Evolutionary conservation across 2,888 invertebrate genomes (phyloP).

Genomic region (Endotricha flammealis): DNA sequence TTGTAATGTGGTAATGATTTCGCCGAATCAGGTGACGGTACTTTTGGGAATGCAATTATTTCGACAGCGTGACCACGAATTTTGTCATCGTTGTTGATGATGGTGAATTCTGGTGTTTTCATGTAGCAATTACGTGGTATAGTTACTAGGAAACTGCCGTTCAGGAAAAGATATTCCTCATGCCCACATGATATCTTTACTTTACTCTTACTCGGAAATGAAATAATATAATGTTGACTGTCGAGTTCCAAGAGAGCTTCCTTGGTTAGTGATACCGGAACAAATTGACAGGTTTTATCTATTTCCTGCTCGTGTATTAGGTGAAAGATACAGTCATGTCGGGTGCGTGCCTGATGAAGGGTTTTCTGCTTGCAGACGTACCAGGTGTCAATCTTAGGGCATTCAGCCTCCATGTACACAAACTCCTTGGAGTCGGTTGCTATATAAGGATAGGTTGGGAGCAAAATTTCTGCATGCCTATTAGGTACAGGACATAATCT

Average conservation of each 20-base stretch:
- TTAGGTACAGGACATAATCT: slow-evolving; percentile 9
- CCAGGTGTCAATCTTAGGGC: slow-evolving; percentile 5
- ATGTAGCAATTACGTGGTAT: slow-evolving; percentile 12
- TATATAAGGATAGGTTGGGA: slow-evolving; percentile 14
- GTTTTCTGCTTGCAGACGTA: neutral
- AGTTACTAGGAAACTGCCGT: slow-evolving; percentile 10
- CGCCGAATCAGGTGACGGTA: neutral
- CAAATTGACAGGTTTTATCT: slow-evolving; percentile 4
- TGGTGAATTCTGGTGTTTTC: slow-evolving; percentile 10
- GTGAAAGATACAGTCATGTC: slow-evolving; percentile 6
- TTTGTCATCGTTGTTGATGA: slow-evolving; percentile 11
- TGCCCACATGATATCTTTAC: slow-evolving; percentile 9
- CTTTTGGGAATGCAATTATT: neutral
- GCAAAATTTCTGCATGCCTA: slow-evolving; percentile 2
- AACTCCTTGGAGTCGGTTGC: slow-evolving; percentile 14
- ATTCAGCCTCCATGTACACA: slow-evolving; percentile 2
- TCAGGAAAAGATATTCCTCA: slow-evolving; percentile 6
- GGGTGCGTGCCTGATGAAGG: no score
- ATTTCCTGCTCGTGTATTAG: slow-evolving; percentile 6
- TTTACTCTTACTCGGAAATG: slow-evolving; percentile 8
- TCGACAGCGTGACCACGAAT: neutral
- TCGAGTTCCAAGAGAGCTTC: slow-evolving; percentile 13
- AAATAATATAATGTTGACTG: slow-evolving; percentile 12
- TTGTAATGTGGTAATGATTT: slow-evolving; percentile 2
- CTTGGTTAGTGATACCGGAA: slow-evolving; percentile 8